Percentiles rank a stretch among this genome's conserved stretches.
Evolutionary conservation across 1,140 invertebrate genomes (phyloP).

Genomic region (roundworm (Caenorhabditis elegans)): WBcel235 BX284606.5:10599501-10600000

Average conservation of each 20-base stretch:
- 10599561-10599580: no score
- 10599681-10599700: no score
- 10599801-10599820: neutral
- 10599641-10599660: no score
- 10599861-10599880: slow-evolving; percentile 1
- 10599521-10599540: no score
- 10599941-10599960: neutral
- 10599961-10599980: slow-evolving; percentile 13
- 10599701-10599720: neutral
- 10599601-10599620: no score
- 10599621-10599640: no score
- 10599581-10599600: no score
- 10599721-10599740: neutral
- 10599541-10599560: no score
- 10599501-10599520: no score
- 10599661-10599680: no score
- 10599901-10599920: neutral
- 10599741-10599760: neutral
- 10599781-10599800: neutral
- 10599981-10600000: slow-evolving; percentile 22
- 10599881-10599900: neutral
- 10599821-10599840: neutral
- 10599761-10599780: neutral
- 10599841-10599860: neutral
- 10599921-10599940: neutral